Evolutionary conservation across 2,113 vertebrate genomes (phyloP), one percentile per base, ranked within the genome.

Genomic region (Syrrhaptes paradoxus): DNA sequence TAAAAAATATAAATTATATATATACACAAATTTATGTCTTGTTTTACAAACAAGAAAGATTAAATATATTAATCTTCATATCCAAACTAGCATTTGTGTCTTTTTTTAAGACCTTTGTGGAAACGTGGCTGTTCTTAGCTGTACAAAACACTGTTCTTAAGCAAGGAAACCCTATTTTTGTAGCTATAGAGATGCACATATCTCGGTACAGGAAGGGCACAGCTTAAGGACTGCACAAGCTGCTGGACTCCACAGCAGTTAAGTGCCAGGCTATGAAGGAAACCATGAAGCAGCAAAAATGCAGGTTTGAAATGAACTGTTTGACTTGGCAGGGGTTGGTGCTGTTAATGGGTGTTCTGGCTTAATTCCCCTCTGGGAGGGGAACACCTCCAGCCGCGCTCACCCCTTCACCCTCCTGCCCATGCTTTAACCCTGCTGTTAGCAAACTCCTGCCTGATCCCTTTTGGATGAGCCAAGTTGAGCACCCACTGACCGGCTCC

Each of bases 21-120:
- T 89, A 95, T 65, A 96, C 66, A 94, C 77, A 96, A 93, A 94
- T 96, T 97, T 96, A 96, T 97, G 96, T 97, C 96, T 97, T 97
- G 96, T 96, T 97, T 97, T 96, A 95, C 95, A 96, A 96, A 96
- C 94, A 96, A 96, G 95, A 94, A 93, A 96, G 95, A 98, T 96
- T 97, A 97, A 98, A 98, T 96, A 95, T 96, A 96, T 94, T 89
- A 83, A 95, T 96, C 94, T 97, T 97, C 95, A 85, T 97, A 97
- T 85, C 96, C 85, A 89, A 95, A 87, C 45, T 49, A 87, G 71
- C 70, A 90, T 76, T 70, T 75, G 77, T 89, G 95, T 87, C 51
- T 83, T 84, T 81, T 95, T 85, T 94, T 29, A 91, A 82, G 67
- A 80, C 45, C 19, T 70, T 52, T 12, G 25, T 86, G 54, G 46